Base-by-base conservation (phyloP, 1,140 invertebrate species). In the Hormaphis cornu region DNA sequence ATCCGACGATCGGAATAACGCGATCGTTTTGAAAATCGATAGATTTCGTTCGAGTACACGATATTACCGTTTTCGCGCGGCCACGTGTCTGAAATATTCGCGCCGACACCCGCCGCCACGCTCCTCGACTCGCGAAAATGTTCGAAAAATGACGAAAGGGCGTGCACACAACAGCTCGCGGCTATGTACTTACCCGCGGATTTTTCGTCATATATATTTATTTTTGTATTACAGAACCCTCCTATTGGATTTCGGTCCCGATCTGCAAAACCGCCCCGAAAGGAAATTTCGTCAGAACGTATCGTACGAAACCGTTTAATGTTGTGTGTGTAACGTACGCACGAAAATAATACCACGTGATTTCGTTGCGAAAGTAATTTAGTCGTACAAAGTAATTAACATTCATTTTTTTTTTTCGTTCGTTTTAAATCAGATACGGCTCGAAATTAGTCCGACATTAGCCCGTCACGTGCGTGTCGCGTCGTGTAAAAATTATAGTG, bases 341-440 rank as follows among this genome's bases (percentile, higher is more conserved):
- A 33, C 30, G 9, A 30, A 18, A 35, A 30, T 9, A 35, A 30
- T 33, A 30, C 26, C 7, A 54, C n/a, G 28, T 14, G 18, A 56
- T 58, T 58, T 58, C 9, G 20, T 40, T 24, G 14, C 22, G 53
- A 59, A 59, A 44, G 40, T 28, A 44, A 44, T 61, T 42, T 61
- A 61, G 22, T 28, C 22, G n/a, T 63, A 63, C 12, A 18, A n/a
- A 44, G 58, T 63, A 63, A 63, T 63, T 46, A 44, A 63, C 58
- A 5, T 42, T 10, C 12, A 40, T 58, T 56, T 53, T 33, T 40
- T 59, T 59, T 40, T 46, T 63, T 16, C 14, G 37, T 40, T 40
- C 37, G 7, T 7, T 14, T 14, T 14, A n/a, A 28, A 63, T 44
- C 42, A 46, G 40, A 63, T 63, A 63, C 24, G 24, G n/a, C 10